Conservation (phyloP, 2,113 vertebrate genomes). For the Proteles cristata region DNA sequence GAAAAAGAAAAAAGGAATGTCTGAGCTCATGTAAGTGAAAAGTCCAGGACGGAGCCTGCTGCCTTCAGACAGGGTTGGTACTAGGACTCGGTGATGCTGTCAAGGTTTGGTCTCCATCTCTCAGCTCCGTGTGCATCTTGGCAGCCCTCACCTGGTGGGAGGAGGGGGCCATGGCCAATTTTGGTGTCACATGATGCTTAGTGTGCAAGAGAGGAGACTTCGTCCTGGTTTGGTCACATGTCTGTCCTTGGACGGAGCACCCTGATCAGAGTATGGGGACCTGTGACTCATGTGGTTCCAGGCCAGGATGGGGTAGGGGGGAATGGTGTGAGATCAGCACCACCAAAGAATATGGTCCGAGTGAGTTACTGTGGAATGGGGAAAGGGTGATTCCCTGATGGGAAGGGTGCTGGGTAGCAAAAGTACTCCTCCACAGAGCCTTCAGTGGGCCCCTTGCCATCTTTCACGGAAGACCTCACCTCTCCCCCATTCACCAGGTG, state of each 20-base stretch:
- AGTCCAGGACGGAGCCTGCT: background rate
- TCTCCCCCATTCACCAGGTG: background rate
- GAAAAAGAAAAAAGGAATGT: background rate
- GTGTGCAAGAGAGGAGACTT: background rate
- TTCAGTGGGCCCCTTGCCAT: background rate
- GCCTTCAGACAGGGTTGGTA: background rate
- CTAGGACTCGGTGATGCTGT: background rate
- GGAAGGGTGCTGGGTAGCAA: background rate
- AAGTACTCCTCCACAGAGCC: background rate
- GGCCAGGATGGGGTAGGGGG: background rate
- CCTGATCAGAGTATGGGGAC: background rate
- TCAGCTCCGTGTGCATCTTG: background rate
- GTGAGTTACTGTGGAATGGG: background rate
- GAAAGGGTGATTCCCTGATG: background rate
- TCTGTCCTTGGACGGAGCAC: background rate
- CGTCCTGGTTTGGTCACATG: background rate
- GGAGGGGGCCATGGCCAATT: background rate
- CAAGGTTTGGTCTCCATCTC: background rate
- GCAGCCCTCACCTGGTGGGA: background rate
- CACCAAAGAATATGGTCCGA: background rate
- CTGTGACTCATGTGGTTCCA: background rate
- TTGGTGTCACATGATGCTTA: background rate
- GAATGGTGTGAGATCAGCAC: background rate
- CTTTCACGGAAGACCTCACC: background rate
- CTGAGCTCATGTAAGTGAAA: background rate